Evolutionary conservation across 2,797 vertebrate genomes (phyloP).

Genomic region (Eutrigla gurnardus): DNA sequence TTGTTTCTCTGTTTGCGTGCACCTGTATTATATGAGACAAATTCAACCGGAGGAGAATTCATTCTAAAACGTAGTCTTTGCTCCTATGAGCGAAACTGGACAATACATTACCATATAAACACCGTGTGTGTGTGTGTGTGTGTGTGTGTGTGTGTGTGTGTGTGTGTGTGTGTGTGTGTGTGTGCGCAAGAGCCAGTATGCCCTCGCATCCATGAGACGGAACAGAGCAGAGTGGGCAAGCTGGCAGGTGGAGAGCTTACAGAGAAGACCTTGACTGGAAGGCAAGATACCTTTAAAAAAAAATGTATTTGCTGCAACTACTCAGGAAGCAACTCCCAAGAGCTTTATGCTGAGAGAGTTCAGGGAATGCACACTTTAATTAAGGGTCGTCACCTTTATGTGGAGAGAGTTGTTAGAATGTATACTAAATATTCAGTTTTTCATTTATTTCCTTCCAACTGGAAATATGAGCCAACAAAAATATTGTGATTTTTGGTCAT

Average conservation of each 20-base stretch:
- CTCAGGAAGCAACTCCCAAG: constrained; percentile 62
- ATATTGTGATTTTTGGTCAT: constrained; percentile 15
- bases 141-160: constrained; percentile 19
- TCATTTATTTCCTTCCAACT: constrained; percentile 30
- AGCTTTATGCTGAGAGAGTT: constrained; percentile 59
- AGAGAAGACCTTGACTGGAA: constrained; percentile 74
- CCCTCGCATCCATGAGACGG: constrained; percentile 38
- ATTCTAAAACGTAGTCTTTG: constrained; percentile 12
- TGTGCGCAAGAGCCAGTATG: constrained; percentile 25
- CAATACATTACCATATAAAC: background rate
- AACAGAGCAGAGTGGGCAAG: constrained; percentile 61
- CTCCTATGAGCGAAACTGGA: constrained; percentile 3
- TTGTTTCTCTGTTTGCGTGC: constrained; percentile 7
- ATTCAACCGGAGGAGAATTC: background rate
- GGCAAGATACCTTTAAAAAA: constrained; percentile 54
- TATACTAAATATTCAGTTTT: constrained; percentile 25
- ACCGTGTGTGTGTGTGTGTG: background rate
- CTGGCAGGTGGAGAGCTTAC: constrained; percentile 56
- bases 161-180: constrained; percentile 10
- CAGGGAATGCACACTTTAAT: constrained; percentile 57
- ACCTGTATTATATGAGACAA: constrained; percentile 4
- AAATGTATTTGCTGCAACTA: constrained; percentile 61
- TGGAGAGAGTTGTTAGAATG: constrained; percentile 24
- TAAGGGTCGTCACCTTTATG: constrained; percentile 30
- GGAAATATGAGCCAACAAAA: constrained; percentile 25